Conservation (phyloP, 2,797 vertebrate species). For the Anas bernieri region DNA sequence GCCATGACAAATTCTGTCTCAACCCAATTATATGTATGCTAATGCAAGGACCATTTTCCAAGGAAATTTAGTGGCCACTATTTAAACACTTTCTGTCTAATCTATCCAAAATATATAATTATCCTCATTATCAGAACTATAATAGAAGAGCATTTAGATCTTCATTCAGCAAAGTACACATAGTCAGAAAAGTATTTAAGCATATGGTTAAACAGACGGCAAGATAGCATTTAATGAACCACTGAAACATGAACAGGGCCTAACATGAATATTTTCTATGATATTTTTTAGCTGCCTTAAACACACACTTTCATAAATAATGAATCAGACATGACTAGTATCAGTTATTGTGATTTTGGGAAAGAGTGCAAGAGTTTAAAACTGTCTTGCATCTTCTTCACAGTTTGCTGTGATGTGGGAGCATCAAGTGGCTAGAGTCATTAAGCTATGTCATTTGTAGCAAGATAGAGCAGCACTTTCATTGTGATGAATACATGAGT, state of each 20-base stretch:
- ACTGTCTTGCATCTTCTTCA: neutral
- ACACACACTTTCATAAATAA: neutral
- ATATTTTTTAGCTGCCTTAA: neutral
- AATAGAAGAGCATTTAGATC: neutral
- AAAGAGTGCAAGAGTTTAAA: neutral
- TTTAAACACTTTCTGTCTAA: neutral
- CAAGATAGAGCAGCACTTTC: neutral
- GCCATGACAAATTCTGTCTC: neutral
- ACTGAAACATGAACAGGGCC: neutral
- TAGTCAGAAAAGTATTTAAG: neutral
- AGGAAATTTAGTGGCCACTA: neutral
- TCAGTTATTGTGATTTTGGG: neutral
- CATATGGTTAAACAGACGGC: neutral
- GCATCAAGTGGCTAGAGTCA: neutral
- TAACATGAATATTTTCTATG: neutral
- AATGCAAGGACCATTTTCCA: neutral
- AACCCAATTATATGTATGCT: neutral
- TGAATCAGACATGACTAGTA: neutral
- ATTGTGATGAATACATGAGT: neutral
- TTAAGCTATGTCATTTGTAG: neutral
- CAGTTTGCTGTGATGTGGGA: neutral
- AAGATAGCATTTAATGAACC: neutral
- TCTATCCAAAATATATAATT: neutral
- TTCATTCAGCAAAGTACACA: neutral
- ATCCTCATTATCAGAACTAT: neutral